phyloP scores from a whole-genome alignment of 2,797 vertebrate species.

The Smutsia temminckii region DNA sequence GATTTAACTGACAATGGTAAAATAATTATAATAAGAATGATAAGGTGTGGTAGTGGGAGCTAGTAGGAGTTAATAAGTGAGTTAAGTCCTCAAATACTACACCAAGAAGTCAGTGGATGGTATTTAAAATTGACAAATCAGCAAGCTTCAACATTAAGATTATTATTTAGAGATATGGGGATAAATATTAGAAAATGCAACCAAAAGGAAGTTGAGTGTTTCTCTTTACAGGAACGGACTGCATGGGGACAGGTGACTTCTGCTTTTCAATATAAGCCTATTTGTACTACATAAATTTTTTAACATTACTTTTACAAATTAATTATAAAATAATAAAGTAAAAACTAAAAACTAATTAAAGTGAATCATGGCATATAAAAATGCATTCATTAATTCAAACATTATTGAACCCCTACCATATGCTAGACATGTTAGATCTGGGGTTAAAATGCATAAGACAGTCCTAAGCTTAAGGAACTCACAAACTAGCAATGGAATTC shows the following conservation, averaged over 20 bases:
- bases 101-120: neutral
- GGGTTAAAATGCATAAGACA: neutral
- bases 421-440: neutral
- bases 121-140: neutral
- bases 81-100: neutral
- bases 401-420: neutral
- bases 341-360: constrained; percentile 2
- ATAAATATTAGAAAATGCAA: neutral
- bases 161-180: neutral
- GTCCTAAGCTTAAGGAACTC: neutral
- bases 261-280: neutral
- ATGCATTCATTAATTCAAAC: neutral
- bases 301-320: neutral
- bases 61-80: neutral
- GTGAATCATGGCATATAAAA: neutral
- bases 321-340: neutral
- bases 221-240: neutral
- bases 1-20: constrained; percentile 10
- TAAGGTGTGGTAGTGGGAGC: neutral
- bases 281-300: neutral
- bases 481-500: neutral
- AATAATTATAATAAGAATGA: neutral
- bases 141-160: neutral
- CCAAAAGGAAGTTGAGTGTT: neutral
- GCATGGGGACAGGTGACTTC: neutral